Base-by-base conservation (phyloP, 1,140 invertebrate genomes). In the Penaeus vannamei region DNA sequence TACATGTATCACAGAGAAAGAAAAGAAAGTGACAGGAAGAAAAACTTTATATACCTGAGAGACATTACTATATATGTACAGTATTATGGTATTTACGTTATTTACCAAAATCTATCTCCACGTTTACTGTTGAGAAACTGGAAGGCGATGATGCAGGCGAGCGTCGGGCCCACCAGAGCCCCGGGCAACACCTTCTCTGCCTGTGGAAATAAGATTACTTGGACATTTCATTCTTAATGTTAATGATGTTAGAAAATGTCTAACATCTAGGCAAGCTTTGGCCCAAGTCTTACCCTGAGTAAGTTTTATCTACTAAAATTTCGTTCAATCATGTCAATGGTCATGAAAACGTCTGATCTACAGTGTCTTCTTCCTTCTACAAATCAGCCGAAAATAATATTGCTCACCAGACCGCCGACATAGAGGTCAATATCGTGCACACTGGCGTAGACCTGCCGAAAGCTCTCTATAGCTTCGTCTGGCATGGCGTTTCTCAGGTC, bases 361-460 rank as follows among this genome's bases (percentile, higher is more conserved):
- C 36, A 5, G 2, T 2, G 5, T 5, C 2, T 5, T 2, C 5
- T 5, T 36, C 5, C 3, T 72, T 72, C 26, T 7, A 72, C 8
- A 17, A 7, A 29, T 29, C 32, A 53, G 10, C 46, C 12, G 59
- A 84, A 84, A 32, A 84, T 32, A 8, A 0, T 19, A 91, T 29
- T 8, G 36, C 85, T 69, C 60, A 97, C 94, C 92, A 96, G 93
- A 5, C 94, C 95, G 76, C 95, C 98, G 19, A 98, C 97, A 95
- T 99, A 99, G 10, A 99, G 94, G 93, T 99, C 98, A 86, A 99
- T 97, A 92, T 98, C 97, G 91, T 98, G 97, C 0, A 98, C 97
- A 8, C 95, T 95, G 1, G 95, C 94, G 92, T 98, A 98, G 79
- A 91, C 84, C 92, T 93, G 69, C 26, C 96, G 95, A 90, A 98